Percentiles rank a stretch among this genome's conserved stretches.
Evolutionary conservation across 2,113 vertebrate genomes (phyloP).

Genomic region (Charadrius vociferus): DNA sequence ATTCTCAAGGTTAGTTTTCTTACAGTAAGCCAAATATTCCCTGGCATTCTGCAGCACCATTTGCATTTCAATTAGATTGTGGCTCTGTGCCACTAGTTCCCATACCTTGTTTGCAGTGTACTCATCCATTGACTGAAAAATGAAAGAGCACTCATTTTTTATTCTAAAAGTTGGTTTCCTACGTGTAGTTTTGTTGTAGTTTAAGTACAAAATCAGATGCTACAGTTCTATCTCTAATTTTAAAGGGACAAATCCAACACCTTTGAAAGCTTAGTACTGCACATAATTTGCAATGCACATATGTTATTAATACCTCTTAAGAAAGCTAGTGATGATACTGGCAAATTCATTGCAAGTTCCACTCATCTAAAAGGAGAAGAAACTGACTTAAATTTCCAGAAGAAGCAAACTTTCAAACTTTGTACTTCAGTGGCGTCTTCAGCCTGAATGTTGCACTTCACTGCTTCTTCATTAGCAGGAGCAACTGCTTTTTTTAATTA

Average conservation of each 20-base stretch:
- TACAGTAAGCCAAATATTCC: slow-evolving; percentile 25
- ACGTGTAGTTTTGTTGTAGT: background rate
- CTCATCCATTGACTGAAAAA: background rate
- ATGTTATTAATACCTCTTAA: background rate
- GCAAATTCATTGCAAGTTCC: background rate
- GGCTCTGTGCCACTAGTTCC: background rate
- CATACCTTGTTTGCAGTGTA: background rate
- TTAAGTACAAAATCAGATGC: background rate
- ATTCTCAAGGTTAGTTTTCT: slow-evolving; percentile 30
- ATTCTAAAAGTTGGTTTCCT: background rate
- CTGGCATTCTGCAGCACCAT: slow-evolving; percentile 12
- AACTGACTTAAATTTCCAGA: background rate
- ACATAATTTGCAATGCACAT: background rate
- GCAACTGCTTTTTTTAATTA: background rate
- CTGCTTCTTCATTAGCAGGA: background rate
- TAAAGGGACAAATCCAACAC: background rate
- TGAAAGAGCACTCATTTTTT: background rate
- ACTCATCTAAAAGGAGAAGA: background rate
- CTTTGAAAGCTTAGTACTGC: background rate
- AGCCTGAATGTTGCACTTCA: background rate
- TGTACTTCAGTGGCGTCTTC: background rate
- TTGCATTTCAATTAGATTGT: slow-evolving; percentile 58
- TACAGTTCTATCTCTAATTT: background rate
- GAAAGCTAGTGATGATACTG: background rate
- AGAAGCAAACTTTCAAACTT: background rate